Evolutionary conservation across 2,797 vertebrate species (phyloP).

Genomic region (Etheostoma perlongum): DNA sequence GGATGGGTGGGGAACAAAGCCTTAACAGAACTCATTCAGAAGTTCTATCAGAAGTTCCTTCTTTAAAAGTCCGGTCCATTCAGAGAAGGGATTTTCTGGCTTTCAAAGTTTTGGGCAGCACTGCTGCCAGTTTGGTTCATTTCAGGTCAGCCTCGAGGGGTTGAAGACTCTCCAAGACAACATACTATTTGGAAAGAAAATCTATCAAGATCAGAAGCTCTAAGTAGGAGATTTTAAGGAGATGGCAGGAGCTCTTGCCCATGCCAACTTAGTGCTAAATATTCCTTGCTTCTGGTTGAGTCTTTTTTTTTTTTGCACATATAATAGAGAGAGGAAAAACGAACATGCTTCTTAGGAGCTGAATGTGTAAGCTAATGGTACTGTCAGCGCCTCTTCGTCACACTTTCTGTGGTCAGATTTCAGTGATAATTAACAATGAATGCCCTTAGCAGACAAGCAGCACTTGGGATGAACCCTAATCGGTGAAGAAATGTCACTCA

Average conservation of each 20-base stretch:
- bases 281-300: slow-evolving; percentile 22
- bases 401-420: slow-evolving; percentile 58
- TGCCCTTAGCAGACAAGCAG: slow-evolving; percentile 57
- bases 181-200: slow-evolving; percentile 47
- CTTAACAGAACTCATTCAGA: slow-evolving; percentile 49
- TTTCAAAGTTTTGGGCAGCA: slow-evolving; percentile 35
- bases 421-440: slow-evolving; percentile 61
- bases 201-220: slow-evolving; percentile 49
- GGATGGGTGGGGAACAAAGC: slow-evolving; percentile 18
- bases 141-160: slow-evolving; percentile 53
- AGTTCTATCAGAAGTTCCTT: slow-evolving; percentile 37
- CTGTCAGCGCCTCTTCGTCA: slow-evolving; percentile 29
- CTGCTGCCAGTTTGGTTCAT: slow-evolving; percentile 48
- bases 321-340: not conserved
- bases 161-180: slow-evolving; percentile 36
- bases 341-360: not conserved
- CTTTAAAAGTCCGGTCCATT: slow-evolving; percentile 53
- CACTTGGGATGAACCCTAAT: slow-evolving; percentile 34
- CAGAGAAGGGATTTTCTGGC: slow-evolving; percentile 50
- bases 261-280: slow-evolving; percentile 29
- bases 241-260: slow-evolving; percentile 8
- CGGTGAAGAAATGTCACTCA: slow-evolving; percentile 40
- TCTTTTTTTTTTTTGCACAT: not conserved
- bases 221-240: slow-evolving; percentile 38
- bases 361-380: slow-evolving; percentile 10